These are phyloP conservation scores for Drosophila sordidula DNA, from an alignment of 2,888 invertebrate genomes.

Conservation along the genomic window DNA sequence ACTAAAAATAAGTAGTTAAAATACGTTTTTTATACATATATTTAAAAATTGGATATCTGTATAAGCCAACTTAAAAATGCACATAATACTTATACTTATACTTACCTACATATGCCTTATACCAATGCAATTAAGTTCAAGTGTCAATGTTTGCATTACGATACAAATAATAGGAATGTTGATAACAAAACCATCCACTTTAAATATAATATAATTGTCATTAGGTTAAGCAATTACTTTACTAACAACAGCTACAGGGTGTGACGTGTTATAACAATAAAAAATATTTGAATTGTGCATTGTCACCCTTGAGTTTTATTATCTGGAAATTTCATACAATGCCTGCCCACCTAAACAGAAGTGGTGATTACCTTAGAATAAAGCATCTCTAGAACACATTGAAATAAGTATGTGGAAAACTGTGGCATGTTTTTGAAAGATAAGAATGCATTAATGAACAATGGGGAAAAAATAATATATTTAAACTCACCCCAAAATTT, in stretches of 20 bases:
- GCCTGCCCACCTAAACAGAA: slow-evolving; percentile 66
- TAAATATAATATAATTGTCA: slow-evolving; percentile 78
- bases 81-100: neutral
- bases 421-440: slow-evolving; percentile 79
- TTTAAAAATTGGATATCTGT: neutral
- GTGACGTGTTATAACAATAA: slow-evolving; percentile 81
- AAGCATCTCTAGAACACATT: slow-evolving; percentile 57
- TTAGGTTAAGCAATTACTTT: slow-evolving; percentile 79
- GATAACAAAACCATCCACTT: slow-evolving; percentile 70
- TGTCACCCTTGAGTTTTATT: slow-evolving; percentile 77
- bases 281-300: slow-evolving; percentile 78
- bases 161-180: slow-evolving; percentile 37
- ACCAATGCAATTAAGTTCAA: neutral
- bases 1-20: too few species aligned
- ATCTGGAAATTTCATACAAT: slow-evolving; percentile 60
- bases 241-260: slow-evolving; percentile 66
- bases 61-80: too few species aligned
- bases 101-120: neutral
- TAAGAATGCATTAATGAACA: slow-evolving; percentile 75
- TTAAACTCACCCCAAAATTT: slow-evolving; percentile 73
- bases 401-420: slow-evolving; percentile 52
- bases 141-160: slow-evolving; percentile 9
- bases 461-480: slow-evolving; percentile 68
- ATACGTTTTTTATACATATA: too few species aligned
- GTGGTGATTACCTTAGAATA: slow-evolving; percentile 75